Conservation (phyloP, 2,797 vertebrate species). For the Phrynocephalus forsythii region DNA sequence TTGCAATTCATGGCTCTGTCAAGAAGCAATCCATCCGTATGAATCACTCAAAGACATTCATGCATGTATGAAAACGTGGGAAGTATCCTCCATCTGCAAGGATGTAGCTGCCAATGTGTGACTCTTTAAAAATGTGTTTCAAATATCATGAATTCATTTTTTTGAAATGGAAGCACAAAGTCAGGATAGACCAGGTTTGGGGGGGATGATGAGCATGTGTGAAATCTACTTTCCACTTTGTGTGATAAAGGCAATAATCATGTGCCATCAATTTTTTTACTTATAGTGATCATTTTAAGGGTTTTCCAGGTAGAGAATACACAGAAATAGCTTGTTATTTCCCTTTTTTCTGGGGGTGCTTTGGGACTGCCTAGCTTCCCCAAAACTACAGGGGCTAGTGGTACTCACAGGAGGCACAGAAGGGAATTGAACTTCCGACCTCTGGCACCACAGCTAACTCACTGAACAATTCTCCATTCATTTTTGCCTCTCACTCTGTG, state of each 20-base stretch:
- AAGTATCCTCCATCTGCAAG: background rate
- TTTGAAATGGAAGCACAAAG: background rate
- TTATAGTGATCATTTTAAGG: background rate
- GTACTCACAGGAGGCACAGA: too few relatives aligned
- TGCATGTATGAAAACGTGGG: slow-evolving; percentile 7
- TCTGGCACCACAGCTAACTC: too few relatives aligned
- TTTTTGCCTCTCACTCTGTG: too few relatives aligned
- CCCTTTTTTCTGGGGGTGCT: background rate
- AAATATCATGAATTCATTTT: background rate
- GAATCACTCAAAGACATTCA: slow-evolving; percentile 6
- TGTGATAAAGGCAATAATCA: background rate
- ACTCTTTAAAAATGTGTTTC: background rate
- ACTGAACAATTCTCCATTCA: too few relatives aligned
- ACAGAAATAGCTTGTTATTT: background rate
- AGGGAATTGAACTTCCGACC: too few relatives aligned
- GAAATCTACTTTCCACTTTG: too few relatives aligned
- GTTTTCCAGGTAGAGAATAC: background rate
- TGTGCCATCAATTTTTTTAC: background rate
- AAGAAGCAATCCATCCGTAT: slow-evolving; percentile 11
- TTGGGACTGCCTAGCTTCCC: background rate
- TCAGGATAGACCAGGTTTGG: background rate
- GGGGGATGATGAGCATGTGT: background rate
- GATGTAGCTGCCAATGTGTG: background rate
- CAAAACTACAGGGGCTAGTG: background rate
- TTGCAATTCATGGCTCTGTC: slow-evolving; percentile 8